phyloP scores from a whole-genome alignment of 2,888 invertebrate genomes.

The Pheosia gnoma region DNA sequence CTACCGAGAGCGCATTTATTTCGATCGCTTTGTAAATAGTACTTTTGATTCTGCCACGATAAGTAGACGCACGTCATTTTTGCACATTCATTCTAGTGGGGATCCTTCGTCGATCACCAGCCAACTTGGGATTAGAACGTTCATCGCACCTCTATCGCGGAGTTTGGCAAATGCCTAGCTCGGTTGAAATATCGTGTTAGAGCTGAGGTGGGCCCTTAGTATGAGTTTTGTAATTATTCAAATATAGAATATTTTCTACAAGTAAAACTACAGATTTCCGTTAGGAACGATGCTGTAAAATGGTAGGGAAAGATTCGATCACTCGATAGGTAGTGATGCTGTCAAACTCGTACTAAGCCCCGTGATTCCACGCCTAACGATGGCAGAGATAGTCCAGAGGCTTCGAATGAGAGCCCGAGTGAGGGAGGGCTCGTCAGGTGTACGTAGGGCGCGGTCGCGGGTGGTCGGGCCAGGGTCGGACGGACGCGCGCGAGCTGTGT shows the following conservation, averaged over 20 bases:
- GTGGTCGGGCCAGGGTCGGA: constrained; percentile 21
- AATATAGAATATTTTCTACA: too few species aligned
- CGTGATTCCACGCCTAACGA: too few species aligned
- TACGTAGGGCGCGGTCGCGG: constrained; percentile 32
- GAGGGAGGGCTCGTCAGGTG: constrained; percentile 25
- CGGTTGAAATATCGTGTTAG: too few species aligned
- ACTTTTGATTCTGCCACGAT: constrained; percentile 13
- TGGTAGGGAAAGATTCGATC: too few species aligned
- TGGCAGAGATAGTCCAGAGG: too few species aligned
- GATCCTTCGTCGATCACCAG: not conserved
- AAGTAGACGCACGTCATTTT: constrained; percentile 18
- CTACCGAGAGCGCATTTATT: constrained; percentile 11
- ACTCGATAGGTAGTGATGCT: too few species aligned
- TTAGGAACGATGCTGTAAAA: too few species aligned
- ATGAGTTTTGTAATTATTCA: too few species aligned
- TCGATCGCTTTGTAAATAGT: constrained; percentile 35
- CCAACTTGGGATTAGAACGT: not conserved
- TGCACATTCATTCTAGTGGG: constrained; percentile 5
- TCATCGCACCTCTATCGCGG: not conserved
- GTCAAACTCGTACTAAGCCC: too few species aligned
- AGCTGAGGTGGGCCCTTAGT: too few species aligned
- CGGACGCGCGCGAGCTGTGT: constrained; percentile 50
- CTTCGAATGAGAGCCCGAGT: constrained; percentile 2
- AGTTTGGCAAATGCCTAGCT: not conserved
- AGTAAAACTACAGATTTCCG: too few species aligned